These are phyloP conservation scores for Apotomis betuletana DNA, from an alignment of 2,888 invertebrate genomes.

Conservation along the genomic window DNA sequence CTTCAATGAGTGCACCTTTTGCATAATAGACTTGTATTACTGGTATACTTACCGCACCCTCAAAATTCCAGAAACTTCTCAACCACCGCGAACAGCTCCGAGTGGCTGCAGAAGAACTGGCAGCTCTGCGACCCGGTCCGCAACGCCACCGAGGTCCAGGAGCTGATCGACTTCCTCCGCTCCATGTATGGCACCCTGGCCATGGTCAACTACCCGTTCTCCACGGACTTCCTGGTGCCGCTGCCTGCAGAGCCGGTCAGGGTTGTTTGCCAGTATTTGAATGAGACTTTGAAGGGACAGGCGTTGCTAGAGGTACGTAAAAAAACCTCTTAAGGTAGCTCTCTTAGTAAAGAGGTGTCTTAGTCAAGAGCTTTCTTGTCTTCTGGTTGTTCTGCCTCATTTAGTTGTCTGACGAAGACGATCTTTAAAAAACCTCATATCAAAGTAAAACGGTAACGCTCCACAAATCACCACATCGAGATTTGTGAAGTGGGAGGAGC, in stretches of 20 bases:
- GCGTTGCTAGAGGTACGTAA: conserved; percentile 75
- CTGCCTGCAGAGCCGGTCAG: conserved; percentile 94
- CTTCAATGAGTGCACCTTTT: too few relatives aligned
- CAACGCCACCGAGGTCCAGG: conserved; percentile 65
- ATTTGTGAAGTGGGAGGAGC: too few relatives aligned
- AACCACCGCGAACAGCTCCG: conserved; percentile 85
- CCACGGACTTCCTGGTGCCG: conserved; percentile 90
- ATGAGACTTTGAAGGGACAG: conserved; percentile 72
- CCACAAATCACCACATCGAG: too few relatives aligned
- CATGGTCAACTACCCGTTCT: conserved; percentile 98
- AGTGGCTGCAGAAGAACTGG: conserved; percentile 88
- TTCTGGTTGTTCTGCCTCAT: too few relatives aligned
- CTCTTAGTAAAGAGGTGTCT: too few relatives aligned
- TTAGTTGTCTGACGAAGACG: too few relatives aligned
- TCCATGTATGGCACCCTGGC: conserved; percentile 91
- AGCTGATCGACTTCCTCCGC: conserved; percentile 87
- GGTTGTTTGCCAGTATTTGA: conserved; percentile 83
- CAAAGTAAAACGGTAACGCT: too few relatives aligned
- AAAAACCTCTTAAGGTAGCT: too few relatives aligned
- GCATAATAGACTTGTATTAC: neutral
- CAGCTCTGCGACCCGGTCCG: conserved; percentile 89
- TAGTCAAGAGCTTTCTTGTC: too few relatives aligned
- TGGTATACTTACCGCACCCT: neutral
- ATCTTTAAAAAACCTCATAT: too few relatives aligned
- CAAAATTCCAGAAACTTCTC: conserved; percentile 72